A percentile compares a stretch with the other conserved stretches of the same genome.
Evolutionary conservation across 2,113 vertebrate species (phyloP).

Genomic region (Sander vitreus): DNA sequence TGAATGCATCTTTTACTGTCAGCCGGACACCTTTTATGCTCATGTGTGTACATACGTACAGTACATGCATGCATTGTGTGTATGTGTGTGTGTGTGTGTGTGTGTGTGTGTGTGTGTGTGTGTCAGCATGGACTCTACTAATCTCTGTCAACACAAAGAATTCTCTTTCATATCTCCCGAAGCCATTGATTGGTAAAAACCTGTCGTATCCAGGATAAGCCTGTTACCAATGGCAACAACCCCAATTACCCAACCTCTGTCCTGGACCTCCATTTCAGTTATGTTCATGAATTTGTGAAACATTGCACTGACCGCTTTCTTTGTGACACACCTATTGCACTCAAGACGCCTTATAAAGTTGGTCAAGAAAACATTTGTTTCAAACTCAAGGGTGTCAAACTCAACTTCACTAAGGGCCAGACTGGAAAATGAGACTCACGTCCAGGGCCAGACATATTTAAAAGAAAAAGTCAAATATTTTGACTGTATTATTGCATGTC

Average conservation of each 20-base stretch:
- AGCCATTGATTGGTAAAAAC: conserved; percentile 28
- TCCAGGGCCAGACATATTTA: no score
- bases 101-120: neutral
- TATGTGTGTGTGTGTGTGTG: neutral
- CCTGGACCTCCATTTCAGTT: neutral
- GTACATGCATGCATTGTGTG: neutral
- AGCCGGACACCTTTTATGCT: conserved; percentile 12
- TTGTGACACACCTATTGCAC: no score
- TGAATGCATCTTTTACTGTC: neutral
- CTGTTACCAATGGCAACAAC: conserved; percentile 3
- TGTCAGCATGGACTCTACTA: conserved; percentile 1
- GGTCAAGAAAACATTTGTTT: neutral
- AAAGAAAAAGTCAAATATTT: no score
- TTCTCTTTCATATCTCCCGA: conserved; percentile 7
- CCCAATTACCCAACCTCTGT: neutral
- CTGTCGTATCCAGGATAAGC: neutral
- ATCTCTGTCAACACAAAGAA: conserved; percentile 13
- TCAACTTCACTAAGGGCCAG: no score
- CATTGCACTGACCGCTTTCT: neutral
- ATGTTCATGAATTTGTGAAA: neutral
- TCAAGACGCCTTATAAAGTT: neutral
- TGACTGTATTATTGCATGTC: no score
- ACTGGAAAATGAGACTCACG: no score
- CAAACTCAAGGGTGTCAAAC: no score
- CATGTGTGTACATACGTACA: neutral